Base-by-base conservation (phyloP, 2,888 invertebrate species). In the Cheilosia grossa region DNA sequence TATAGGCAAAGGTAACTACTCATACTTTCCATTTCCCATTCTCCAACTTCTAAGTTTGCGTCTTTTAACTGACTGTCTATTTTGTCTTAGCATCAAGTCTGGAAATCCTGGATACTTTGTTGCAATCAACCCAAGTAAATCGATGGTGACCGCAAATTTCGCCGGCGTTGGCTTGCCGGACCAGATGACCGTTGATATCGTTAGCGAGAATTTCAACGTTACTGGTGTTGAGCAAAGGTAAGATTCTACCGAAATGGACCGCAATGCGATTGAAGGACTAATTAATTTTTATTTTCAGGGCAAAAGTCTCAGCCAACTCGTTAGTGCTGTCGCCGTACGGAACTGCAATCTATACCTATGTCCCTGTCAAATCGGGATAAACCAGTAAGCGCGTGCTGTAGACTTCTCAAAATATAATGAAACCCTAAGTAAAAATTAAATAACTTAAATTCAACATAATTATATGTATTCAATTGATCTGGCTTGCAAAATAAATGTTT, bases 61-160 rank as follows among this genome's bases (percentile, higher is more conserved):
- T 59, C 30, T 58, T 64, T 27, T 49, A 54, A 53, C 30, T 17
- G 5, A 21, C 9, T 51, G 56, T 42, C 58, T 59, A 33, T 56
- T 21, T 66, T 73, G 51, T 67, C 49, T 17, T 75, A 96, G 97
- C 92, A 93, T 95, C 90, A 95, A 95, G 91, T 91, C 94, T 19
- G 96, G 96, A 0, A 95, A 95, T 92, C 96, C 96, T 0, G 96
- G 96, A 21, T 96, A 94, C 92, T 92, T 96, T 88, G 95, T 96
- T 27, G 94, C 95, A 61, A 94, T 94, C 89, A 97, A 97, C 92
- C 94, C 95, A 17, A 92, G 93, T 1, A 90, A 91, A 10, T 89
- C 91, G 37, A 90, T 90, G 4, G 92, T 92, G 9, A 90, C 90
- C 2, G 94, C 94, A 61, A 93, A 96, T 90, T 93, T 96, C 56